Conservation (phyloP, 2,113 vertebrate species). For the Tautogolabrus adspersus region DNA sequence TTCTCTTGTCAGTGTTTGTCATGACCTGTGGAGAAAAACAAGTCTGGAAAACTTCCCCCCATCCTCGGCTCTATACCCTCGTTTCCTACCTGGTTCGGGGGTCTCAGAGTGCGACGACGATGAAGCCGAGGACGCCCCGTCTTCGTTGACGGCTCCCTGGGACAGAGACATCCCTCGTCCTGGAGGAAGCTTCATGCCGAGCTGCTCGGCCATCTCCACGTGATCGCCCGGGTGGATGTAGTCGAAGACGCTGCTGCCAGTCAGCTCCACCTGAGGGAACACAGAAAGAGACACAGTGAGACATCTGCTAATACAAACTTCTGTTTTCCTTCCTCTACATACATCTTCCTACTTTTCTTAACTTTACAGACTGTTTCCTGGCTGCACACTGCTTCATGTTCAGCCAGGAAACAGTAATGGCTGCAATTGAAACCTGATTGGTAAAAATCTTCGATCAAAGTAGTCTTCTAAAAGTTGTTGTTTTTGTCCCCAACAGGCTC, state of each 20-base stretch:
- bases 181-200: conserved; percentile 98
- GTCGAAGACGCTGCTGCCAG: conserved; percentile 98
- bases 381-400: too few relatives aligned
- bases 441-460: too few relatives aligned
- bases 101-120: conserved; percentile 98
- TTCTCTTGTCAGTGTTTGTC: too few relatives aligned
- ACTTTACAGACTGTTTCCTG: too few relatives aligned
- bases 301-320: neutral
- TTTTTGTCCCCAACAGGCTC: too few relatives aligned
- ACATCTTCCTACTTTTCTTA: too few relatives aligned
- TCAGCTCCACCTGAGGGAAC: conserved; percentile 93
- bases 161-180: conserved; percentile 92
- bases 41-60: neutral
- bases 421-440: too few relatives aligned
- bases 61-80: neutral
- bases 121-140: conserved; percentile 95
- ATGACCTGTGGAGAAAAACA: neutral
- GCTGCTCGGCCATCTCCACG: conserved; percentile 98
- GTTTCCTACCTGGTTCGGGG: conserved; percentile 94
- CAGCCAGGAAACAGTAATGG: too few relatives aligned
- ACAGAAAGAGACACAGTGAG: conserved; percentile 1
- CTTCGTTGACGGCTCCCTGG: conserved; percentile 90
- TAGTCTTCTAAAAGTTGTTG: too few relatives aligned
- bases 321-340: too few relatives aligned
- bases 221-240: conserved; percentile 99